phyloP scores from a whole-genome alignment of 2,888 invertebrate species.

The Acleris literana region DNA sequence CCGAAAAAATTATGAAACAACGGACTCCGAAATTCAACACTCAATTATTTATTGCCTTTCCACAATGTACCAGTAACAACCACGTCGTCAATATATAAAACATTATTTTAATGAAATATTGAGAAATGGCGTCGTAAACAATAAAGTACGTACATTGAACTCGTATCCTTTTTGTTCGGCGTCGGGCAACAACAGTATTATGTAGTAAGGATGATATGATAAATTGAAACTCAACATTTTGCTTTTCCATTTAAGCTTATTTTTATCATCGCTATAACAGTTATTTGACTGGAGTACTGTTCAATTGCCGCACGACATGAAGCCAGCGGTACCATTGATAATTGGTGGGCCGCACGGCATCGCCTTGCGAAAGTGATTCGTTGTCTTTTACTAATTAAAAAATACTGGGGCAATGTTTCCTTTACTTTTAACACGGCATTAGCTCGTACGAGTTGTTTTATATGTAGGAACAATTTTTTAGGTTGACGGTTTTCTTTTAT shows the following conservation, averaged over 20 bases:
- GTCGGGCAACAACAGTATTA: background rate
- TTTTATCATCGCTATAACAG: constrained; percentile 20
- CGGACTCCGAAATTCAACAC: too few relatives aligned
- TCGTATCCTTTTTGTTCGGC: too few relatives aligned
- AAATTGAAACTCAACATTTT: constrained; percentile 10
- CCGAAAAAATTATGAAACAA: too few relatives aligned
- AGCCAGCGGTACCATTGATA: constrained; percentile 22
- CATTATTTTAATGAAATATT: too few relatives aligned
- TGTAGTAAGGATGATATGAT: background rate
- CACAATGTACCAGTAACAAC: too few relatives aligned
- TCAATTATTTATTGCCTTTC: too few relatives aligned
- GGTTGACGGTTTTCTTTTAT: too few relatives aligned
- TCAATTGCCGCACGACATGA: constrained; percentile 25
- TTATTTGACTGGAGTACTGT: constrained; percentile 18
- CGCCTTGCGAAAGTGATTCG: constrained; percentile 35
- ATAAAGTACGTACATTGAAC: too few relatives aligned
- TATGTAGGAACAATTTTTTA: background rate
- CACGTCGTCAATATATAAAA: too few relatives aligned
- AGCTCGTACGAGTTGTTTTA: background rate
- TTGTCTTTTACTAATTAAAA: constrained; percentile 35
- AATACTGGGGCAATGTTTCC: constrained; percentile 31
- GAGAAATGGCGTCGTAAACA: too few relatives aligned
- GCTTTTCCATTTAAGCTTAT: constrained; percentile 5
- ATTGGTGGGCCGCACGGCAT: constrained; percentile 33
- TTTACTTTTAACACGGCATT: constrained; percentile 25